These are phyloP conservation scores for Leptopterna dolabrata DNA, from an alignment of 2,888 invertebrate genomes.

Conservation along the genomic window DNA sequence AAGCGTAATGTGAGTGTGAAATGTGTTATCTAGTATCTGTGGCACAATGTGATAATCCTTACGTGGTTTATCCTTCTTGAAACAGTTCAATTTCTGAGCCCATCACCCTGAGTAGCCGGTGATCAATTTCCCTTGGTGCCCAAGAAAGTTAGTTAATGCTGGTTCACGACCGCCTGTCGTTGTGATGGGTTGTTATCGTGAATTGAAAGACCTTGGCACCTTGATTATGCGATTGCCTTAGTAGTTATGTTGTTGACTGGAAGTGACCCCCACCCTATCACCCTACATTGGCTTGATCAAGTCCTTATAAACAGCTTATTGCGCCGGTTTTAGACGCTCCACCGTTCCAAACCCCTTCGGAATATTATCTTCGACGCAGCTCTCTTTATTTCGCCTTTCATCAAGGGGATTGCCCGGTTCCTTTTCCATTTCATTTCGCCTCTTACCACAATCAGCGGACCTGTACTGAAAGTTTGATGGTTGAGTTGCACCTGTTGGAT, in stretches of 20 bases:
- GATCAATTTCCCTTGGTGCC: too few species aligned
- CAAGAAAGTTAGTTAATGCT: background rate
- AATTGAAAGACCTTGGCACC: background rate
- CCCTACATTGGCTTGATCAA: background rate
- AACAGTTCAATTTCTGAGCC: too few species aligned
- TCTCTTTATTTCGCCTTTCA: background rate
- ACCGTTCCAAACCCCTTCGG: background rate
- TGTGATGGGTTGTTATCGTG: background rate
- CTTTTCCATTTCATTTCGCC: background rate
- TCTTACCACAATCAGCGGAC: background rate
- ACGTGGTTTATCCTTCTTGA: too few species aligned
- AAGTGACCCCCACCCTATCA: background rate
- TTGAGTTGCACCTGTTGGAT: too few species aligned
- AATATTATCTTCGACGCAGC: background rate
- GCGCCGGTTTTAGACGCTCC: background rate
- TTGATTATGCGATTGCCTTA: background rate
- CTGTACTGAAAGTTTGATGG: too few species aligned
- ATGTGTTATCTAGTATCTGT: too few species aligned
- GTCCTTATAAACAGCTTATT: background rate
- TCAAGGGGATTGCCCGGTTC: background rate
- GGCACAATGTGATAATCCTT: too few species aligned
- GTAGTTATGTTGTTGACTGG: background rate
- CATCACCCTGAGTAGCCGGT: too few species aligned
- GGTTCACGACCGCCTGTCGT: background rate
- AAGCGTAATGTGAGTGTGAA: too few species aligned